Conservation (phyloP, 2,113 vertebrate species). For the Phalacrocorax pelagicus region DNA sequence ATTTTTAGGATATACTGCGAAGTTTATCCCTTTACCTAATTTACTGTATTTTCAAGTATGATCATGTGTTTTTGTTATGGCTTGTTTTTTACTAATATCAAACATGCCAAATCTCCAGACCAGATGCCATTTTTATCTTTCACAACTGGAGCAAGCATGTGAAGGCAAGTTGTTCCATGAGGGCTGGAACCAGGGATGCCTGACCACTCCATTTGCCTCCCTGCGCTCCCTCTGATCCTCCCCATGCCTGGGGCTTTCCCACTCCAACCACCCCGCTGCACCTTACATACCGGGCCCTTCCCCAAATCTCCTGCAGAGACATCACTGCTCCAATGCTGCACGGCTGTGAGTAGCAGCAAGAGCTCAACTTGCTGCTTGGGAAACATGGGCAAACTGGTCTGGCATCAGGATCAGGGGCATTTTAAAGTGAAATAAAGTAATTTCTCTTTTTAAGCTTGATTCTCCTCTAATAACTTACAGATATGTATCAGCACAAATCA, state of each 20-base stretch:
- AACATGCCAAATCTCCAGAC: not conserved
- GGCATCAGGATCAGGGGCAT: not conserved
- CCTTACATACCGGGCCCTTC: not conserved
- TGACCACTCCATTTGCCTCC: rapidly evolving
- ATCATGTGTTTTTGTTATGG: not conserved
- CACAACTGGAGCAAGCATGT: not conserved
- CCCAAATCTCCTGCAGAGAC: not conserved
- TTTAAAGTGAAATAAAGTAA: not conserved
- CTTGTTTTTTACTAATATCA: not conserved
- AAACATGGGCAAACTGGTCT: not conserved
- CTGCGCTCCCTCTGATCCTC: not conserved
- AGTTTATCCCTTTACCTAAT: not conserved
- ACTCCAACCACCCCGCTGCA: not conserved
- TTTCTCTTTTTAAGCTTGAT: not conserved
- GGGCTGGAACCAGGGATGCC: not conserved
- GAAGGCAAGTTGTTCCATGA: not conserved
- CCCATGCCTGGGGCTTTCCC: not conserved
- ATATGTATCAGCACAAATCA: not conserved
- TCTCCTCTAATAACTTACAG: not conserved
- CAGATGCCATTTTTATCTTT: not conserved
- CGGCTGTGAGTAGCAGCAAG: not conserved
- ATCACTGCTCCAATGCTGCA: not conserved
- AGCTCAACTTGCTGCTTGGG: not conserved
- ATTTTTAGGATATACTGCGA: not conserved
- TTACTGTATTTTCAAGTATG: not conserved